phyloP scores from a whole-genome alignment of 2,888 invertebrate genomes.

The Nyleta sp. region DNA sequence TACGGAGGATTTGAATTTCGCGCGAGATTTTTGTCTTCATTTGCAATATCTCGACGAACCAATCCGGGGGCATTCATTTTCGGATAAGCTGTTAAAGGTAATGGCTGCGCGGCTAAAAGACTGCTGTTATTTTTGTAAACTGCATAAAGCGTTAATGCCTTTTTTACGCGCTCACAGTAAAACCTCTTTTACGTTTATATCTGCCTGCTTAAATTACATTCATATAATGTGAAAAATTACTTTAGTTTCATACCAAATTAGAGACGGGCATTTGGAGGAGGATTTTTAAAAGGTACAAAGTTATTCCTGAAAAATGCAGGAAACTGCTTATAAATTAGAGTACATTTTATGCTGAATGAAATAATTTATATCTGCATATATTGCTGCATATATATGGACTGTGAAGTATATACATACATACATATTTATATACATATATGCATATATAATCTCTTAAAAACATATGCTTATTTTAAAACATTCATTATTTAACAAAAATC shows the following conservation, averaged over 20 bases:
- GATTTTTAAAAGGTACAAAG: background rate
- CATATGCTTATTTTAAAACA: too few species aligned
- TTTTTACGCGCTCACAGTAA: slow-evolving; percentile 28
- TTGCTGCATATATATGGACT: too few species aligned
- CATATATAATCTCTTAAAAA: too few species aligned
- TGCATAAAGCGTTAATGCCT: slow-evolving; percentile 20
- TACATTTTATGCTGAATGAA: background rate
- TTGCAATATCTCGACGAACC: slow-evolving; percentile 36
- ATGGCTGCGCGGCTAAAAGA: slow-evolving; percentile 21
- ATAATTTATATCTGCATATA: too few species aligned
- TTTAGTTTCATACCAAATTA: slow-evolving; percentile 10
- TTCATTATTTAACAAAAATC: too few species aligned
- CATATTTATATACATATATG: too few species aligned
- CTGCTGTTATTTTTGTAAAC: slow-evolving; percentile 32
- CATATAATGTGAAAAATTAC: slow-evolving; percentile 15
- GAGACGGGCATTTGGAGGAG: background rate
- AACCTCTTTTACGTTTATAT: slow-evolving; percentile 17
- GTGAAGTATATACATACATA: background rate
- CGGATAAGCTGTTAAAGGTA: slow-evolving; percentile 23
- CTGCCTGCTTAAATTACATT: slow-evolving; percentile 15
- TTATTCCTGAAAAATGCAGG: background rate
- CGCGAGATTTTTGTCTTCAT: slow-evolving; percentile 49
- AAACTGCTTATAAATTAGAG: background rate
- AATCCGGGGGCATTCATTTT: slow-evolving; percentile 39
- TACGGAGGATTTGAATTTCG: slow-evolving; percentile 37